Evolutionary conservation across 1,140 invertebrate species (phyloP).

Genomic region (Cataglyphis hispanica): DNA sequence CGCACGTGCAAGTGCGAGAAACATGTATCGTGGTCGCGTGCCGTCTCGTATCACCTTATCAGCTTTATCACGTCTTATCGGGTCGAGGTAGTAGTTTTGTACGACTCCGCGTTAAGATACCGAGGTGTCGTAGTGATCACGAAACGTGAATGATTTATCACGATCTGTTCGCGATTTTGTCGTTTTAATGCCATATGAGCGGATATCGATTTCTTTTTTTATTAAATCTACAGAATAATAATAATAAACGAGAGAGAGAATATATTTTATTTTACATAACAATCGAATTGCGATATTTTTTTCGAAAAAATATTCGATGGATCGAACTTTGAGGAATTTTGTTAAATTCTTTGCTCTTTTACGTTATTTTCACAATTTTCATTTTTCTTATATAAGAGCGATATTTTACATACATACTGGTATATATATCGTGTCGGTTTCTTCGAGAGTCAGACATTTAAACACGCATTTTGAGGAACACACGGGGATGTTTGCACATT

Average conservation of each 20-base stretch:
- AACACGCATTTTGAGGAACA: conserved; percentile 39
- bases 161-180: conserved; percentile 27
- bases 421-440: neutral
- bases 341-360: neutral
- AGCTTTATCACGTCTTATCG: conserved; percentile 74
- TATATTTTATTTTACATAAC: neutral
- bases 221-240: neutral
- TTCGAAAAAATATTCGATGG: neutral
- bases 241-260: neutral
- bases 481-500: conserved; percentile 68
- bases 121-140: conserved; percentile 57
- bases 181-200: neutral
- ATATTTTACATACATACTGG: conserved; percentile 9
- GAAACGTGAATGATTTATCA: conserved; percentile 56
- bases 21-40: conserved; percentile 75
- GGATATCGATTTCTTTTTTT: neutral
- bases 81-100: conserved; percentile 58
- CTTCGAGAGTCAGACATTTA: conserved; percentile 36
- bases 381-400: too few species aligned
- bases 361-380: neutral
- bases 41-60: conserved; percentile 77
- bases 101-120: conserved; percentile 49
- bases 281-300: neutral
- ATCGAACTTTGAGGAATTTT: neutral
- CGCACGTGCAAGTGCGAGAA: conserved; percentile 49